Conservation (phyloP, 2,113 vertebrate species). For the Protomyctophum bolini region DNA sequence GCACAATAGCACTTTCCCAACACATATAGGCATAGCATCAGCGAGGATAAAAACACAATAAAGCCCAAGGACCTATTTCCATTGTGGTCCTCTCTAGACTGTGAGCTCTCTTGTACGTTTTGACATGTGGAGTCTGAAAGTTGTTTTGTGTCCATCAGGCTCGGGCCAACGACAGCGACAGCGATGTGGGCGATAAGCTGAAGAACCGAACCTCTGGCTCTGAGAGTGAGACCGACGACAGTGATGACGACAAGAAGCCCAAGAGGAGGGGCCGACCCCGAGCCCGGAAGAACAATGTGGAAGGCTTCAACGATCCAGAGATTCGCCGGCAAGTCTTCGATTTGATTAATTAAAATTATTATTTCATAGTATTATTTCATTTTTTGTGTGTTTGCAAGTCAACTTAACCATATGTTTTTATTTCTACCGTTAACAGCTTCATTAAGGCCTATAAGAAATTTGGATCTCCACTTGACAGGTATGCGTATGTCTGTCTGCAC, state of each 20-base stretch:
- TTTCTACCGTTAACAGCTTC: conserved; percentile 81
- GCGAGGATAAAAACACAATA: too few species aligned
- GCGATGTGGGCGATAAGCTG: conserved; percentile 92
- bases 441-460: conserved; percentile 99
- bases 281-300: conserved; percentile 94
- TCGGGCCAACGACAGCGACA: conserved; percentile 95
- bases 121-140: neutral
- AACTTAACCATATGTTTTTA: neutral
- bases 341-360: too few species aligned
- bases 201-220: conserved; percentile 92
- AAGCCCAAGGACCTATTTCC: too few species aligned
- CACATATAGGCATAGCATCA: too few species aligned
- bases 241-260: conserved; percentile 93
- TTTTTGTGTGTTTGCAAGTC: too few species aligned
- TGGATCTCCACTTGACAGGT: conserved; percentile 95
- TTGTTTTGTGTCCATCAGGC: conserved; percentile 73
- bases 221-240: conserved; percentile 94
- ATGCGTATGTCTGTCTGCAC: neutral
- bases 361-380: too few species aligned
- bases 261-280: conserved; percentile 92
- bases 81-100: too few species aligned
- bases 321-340: conserved; percentile 86
- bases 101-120: too few species aligned
- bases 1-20: too few species aligned
- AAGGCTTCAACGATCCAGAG: conserved; percentile 95